Conservation (phyloP, 92 coral and sea anemone genomes). For the Blastomussa wellsi region DNA sequence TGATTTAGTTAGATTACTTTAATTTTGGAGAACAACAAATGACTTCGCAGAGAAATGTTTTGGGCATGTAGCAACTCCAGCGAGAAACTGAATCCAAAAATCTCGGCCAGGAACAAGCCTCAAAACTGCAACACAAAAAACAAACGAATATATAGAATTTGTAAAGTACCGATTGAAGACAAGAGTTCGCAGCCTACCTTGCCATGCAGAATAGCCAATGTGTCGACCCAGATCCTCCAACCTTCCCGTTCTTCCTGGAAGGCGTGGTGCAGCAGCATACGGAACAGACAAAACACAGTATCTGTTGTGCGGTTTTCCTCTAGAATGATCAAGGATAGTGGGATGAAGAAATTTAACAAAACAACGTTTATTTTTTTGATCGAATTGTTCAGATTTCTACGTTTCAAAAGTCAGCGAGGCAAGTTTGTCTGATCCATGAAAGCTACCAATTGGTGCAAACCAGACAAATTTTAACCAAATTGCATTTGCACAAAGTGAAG, state of each 20-base stretch:
- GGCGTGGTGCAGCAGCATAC: constrained; percentile 96
- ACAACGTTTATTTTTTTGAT: too few species aligned
- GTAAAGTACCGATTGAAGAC: not conserved
- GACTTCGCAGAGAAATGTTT: too few species aligned
- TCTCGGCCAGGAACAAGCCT: too few species aligned
- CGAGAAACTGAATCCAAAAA: too few species aligned
- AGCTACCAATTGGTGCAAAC: not conserved
- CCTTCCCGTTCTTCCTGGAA: constrained; percentile 97
- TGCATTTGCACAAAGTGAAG: too few species aligned
- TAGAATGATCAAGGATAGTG: constrained; percentile 2
- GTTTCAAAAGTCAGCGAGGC: not conserved
- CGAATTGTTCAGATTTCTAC: too few species aligned
- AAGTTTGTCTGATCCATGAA: not conserved
- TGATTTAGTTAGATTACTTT: too few species aligned
- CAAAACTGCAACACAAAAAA: not conserved
- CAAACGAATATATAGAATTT: not conserved
- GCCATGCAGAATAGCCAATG: constrained; percentile 93
- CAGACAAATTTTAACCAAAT: too few species aligned
- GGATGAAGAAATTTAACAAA: too few species aligned
- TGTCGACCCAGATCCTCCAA: constrained; percentile 99
- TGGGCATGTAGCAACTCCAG: too few species aligned
- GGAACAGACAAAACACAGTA: constrained; percentile 92
- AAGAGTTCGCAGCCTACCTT: constrained; percentile 52
- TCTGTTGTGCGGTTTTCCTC: constrained; percentile 81
- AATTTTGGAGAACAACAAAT: too few species aligned